Percentiles rank a stretch among this genome's conserved stretches.
Evolutionary conservation across 2,888 invertebrate species (phyloP).

Genomic region (Pachymerium ferrugineum): DNA sequence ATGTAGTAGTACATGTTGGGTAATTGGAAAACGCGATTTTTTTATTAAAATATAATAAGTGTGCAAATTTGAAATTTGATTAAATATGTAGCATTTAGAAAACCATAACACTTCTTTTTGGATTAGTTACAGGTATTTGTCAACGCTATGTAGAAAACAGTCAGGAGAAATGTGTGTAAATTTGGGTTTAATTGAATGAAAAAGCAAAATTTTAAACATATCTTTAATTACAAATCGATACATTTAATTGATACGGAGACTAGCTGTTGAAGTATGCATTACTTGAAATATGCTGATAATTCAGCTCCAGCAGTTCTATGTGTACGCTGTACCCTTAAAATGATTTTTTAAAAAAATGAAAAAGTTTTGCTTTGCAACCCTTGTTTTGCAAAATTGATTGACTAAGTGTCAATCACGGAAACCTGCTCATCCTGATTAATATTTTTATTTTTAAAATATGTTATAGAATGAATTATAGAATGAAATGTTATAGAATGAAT

Average conservation of each 20-base stretch:
- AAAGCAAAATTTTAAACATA: background rate
- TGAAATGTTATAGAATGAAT: no score
- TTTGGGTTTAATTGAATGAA: background rate
- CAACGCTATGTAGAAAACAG: no score
- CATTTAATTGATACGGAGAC: conserved; percentile 78
- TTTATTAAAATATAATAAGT: no score
- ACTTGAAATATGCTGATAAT: conserved; percentile 66
- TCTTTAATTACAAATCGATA: conserved; percentile 41
- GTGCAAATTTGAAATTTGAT: no score
- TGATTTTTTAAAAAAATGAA: background rate
- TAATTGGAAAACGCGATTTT: no score
- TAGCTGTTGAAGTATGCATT: conserved; percentile 78
- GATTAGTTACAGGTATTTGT: no score
- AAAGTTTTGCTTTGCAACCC: background rate
- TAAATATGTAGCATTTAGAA: no score
- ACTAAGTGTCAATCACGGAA: background rate
- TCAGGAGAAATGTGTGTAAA: background rate
- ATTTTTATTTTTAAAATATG: no score
- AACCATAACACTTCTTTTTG: no score
- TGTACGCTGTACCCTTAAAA: conserved; percentile 72
- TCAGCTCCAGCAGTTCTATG: conserved; percentile 71
- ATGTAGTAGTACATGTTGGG: no score
- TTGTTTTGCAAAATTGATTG: background rate
- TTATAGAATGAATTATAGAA: no score
- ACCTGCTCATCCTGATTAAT: background rate